Conservation (phyloP, 37 sponge, comb jelly and placozoan genomes). For the Eunapius fragilis region DNA sequence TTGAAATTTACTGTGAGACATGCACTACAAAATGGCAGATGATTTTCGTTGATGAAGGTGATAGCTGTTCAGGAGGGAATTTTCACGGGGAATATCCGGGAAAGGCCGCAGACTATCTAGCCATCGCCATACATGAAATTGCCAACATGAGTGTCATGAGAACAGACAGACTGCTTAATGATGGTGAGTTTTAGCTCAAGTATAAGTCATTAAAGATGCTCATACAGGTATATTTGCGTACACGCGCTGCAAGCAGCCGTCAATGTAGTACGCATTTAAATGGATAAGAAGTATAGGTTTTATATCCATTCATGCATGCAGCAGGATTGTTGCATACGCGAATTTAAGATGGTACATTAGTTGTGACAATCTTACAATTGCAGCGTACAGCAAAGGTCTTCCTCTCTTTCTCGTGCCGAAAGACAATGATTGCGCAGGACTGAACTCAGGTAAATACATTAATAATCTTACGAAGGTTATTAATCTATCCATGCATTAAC, state of each 20-base stretch:
- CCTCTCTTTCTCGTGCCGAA: background rate
- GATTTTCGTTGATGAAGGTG: conserved; percentile 47
- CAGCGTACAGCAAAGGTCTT: background rate
- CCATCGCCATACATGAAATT: conserved; percentile 90
- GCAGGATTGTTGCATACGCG: background rate
- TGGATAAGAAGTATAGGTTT: no score
- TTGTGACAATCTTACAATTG: no score
- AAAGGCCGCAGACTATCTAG: conserved; percentile 86
- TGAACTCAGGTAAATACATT: conserved; percentile 11
- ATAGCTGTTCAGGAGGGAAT: conserved; percentile 73
- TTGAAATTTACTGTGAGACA: no score
- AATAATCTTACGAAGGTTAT: background rate
- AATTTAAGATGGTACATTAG: no score
- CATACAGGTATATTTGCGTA: no score
- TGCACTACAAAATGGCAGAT: conserved; percentile 13
- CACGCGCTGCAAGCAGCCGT: no score
- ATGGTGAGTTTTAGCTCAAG: conserved; percentile 10
- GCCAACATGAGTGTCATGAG: conserved; percentile 89
- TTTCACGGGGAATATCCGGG: conserved; percentile 97
- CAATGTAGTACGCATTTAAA: no score
- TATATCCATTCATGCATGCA: background rate
- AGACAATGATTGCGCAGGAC: conserved; percentile 9
- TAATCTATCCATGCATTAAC: no score
- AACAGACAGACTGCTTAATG: conserved; percentile 71
- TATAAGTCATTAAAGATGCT: no score